These are phyloP conservation scores for Polymixis lichenea DNA, from an alignment of 2,888 invertebrate genomes.

Conservation along the genomic window DNA sequence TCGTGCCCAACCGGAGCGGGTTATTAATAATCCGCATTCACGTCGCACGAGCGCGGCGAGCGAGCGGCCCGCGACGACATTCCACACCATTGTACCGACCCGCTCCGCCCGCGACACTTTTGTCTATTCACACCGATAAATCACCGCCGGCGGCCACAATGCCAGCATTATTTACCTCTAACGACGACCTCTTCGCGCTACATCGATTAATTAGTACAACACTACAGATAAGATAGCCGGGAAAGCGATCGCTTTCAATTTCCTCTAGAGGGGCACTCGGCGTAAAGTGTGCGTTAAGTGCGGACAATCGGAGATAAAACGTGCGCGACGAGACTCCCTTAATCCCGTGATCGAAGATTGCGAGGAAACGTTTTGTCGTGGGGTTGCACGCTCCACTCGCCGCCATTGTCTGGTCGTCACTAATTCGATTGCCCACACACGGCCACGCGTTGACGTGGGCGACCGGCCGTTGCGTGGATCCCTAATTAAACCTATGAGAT, in stretches of 20 bases:
- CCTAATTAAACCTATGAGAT: constrained; percentile 88
- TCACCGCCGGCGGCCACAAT: constrained; percentile 86
- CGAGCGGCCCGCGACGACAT: constrained; percentile 88
- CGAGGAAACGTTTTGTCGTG: constrained; percentile 90
- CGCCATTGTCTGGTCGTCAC: constrained; percentile 85
- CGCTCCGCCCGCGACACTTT: constrained; percentile 89
- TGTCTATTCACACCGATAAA: constrained; percentile 90
- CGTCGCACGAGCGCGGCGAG: constrained; percentile 85
- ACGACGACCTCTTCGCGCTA: constrained; percentile 84
- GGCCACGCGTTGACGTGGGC: constrained; percentile 81
- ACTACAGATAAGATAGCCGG: constrained; percentile 89
- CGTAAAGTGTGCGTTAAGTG: constrained; percentile 90
- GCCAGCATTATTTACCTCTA: constrained; percentile 88
- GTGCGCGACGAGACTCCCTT: constrained; percentile 90
- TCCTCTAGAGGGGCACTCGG: constrained; percentile 90
- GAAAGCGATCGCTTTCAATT: constrained; percentile 91
- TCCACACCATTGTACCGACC: constrained; percentile 87
- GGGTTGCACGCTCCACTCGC: constrained; percentile 86
- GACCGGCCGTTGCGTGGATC: constrained; percentile 80
- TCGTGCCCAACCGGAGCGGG: constrained; percentile 82
- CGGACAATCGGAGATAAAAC: constrained; percentile 91
- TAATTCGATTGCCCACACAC: constrained; percentile 88
- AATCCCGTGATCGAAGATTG: constrained; percentile 91
- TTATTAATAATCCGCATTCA: constrained; percentile 90
- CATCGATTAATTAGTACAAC: constrained; percentile 90